Evolutionary conservation across 2,888 invertebrate genomes (phyloP).

Genomic region (Prostheceraeus crozeri): DNA sequence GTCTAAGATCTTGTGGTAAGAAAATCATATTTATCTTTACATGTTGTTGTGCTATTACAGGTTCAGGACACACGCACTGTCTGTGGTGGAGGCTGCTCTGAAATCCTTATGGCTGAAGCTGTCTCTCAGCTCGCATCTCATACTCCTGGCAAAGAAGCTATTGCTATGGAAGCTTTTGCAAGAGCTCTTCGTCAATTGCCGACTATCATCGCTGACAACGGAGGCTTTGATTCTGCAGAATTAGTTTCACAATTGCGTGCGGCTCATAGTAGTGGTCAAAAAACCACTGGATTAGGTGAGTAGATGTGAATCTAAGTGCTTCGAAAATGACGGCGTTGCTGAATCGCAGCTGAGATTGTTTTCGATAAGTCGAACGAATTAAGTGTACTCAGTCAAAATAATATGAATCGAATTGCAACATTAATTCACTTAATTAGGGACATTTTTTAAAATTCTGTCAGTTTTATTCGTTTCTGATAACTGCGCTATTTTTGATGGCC

Average conservation of each 20-base stretch:
- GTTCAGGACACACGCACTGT: constrained; percentile 36
- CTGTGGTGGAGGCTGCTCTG: constrained; percentile 65
- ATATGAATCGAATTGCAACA: no score
- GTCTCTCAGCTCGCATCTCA: constrained; percentile 70
- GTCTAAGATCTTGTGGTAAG: no score
- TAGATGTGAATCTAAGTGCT: no score
- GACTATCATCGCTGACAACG: constrained; percentile 93
- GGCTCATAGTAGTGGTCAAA: constrained; percentile 73
- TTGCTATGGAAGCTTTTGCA: constrained; percentile 91
- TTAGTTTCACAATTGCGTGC: constrained; percentile 83
- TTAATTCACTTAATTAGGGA: no score
- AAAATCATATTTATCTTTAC: no score
- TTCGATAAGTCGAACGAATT: no score
- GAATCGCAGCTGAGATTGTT: neutral
- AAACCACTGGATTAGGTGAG: constrained; percentile 70
- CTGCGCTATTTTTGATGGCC: no score
- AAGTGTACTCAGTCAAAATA: no score
- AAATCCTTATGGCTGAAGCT: constrained; percentile 92
- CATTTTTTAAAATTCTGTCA: no score
- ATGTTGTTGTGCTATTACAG: no score
- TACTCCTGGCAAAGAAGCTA: constrained; percentile 90
- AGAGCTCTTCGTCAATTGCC: constrained; percentile 76
- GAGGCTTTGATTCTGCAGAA: constrained; percentile 92
- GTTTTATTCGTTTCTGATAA: no score
- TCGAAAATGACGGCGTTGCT: no score